phyloP scores from a whole-genome alignment of 2,113 vertebrate species.

The Ochotona princeps region DNA sequence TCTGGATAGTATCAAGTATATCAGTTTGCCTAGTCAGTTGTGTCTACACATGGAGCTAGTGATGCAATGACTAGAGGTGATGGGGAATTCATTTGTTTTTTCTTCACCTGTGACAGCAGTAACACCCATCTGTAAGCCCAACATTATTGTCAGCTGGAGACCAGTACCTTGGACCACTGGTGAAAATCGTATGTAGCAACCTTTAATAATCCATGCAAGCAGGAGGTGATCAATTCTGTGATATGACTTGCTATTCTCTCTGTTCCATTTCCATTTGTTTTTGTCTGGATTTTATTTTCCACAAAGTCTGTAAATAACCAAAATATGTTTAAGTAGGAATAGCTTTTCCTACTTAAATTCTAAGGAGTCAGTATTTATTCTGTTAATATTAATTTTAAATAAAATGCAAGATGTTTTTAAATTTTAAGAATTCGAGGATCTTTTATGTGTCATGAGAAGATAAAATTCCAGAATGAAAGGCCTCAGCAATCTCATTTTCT shows the following conservation, averaged over 20 bases:
- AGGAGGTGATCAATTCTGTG: neutral
- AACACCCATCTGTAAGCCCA: neutral
- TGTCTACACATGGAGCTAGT: neutral
- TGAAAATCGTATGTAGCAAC: neutral
- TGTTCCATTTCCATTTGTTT: neutral
- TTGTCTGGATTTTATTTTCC: neutral
- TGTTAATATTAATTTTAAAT: neutral
- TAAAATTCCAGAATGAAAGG: neutral
- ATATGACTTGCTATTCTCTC: neutral
- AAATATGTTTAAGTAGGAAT: neutral
- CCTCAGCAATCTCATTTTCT: neutral
- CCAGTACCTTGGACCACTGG: too few species aligned
- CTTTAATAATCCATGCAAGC: neutral
- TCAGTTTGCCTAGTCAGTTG: neutral
- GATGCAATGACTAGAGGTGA: neutral
- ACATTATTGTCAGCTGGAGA: neutral
- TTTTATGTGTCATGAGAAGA: neutral
- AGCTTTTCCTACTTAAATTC: neutral
- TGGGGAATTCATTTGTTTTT: neutral
- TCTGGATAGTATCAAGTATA: neutral
- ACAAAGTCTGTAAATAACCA: neutral
- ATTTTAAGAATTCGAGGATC: neutral
- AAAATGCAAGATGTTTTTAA: neutral
- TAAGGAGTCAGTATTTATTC: neutral
- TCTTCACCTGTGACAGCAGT: neutral